Base-by-base conservation (phyloP, 2,797 vertebrate species). In the Lepidocolaptes lacrymiger region DNA sequence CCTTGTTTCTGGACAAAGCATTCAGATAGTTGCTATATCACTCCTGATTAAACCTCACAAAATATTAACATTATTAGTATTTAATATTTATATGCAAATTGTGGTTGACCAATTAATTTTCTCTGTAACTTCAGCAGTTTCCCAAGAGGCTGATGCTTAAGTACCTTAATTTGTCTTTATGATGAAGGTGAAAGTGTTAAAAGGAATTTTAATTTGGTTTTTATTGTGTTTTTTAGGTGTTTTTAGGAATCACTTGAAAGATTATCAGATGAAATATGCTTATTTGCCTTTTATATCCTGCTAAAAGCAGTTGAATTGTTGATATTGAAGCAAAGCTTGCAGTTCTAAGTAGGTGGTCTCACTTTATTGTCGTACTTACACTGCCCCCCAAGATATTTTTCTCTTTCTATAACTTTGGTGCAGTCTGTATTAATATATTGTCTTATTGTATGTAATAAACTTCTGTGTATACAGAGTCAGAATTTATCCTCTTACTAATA, bases 1-100 rank as follows among this genome's bases (percentile, higher is more conserved):
- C 6, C 15, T 73, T 76, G 20, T 63, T 83, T 63, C 51, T 89
- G 55, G 41, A 72, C 26, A 88, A 82, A 91, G 23, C 11, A 14
- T 89, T 80, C 43, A 52, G 21, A 18, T 54, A 61, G 59, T 28
- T 59, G 14, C 52, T 74, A 5, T 55, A 12, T 69, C 14, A 41
- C 15, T 86, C 12, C 54, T 59, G 63, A 64, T 77, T 85, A 88
- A 89, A 74, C 34, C 32, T 85, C 37, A 61, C 62, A 76, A 76
- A 89, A 51, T 52, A 76, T 66, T 84, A 28, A 36, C 52, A 59
- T 86, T 76, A 81, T 88, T 86, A 93, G 88, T 95, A 93, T 91
- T 95, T 96, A 90, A 81, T 79, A 88, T 46, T 76, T 69, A 34
- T 86, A 87, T 76, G 71, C 56, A 94, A 84, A 93, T 93, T 6